Base-by-base conservation (phyloP, 2,888 invertebrate species). In the Chelonus formosanus region DNA sequence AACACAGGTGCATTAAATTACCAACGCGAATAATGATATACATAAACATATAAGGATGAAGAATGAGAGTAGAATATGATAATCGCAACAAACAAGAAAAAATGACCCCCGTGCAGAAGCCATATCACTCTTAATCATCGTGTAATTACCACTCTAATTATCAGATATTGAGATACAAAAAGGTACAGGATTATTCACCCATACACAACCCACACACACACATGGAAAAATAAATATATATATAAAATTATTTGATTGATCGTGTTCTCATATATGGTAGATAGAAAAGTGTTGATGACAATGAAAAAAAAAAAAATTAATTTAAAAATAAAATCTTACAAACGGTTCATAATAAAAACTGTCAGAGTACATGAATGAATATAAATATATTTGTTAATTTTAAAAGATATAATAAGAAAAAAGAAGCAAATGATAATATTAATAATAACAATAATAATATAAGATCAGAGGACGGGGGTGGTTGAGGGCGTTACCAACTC, bases 141-240 rank as follows among this genome's bases (percentile, higher is more conserved):
- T 78, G 76, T 83, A 83, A 83, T 83, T 83, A 82, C 80, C 79
- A 77, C 77, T 80, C 78, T 78, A 80, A 82, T 83, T 82, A 83
- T 82, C 81, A 80, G 82, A 82, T 82, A 78, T 75, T 71, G 76
- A 80, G 81, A 82, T 83, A 81, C 52, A 8, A 52, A 7, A 31
- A 8, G 74, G 73, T 60, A 67, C 69, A 68, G 73, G 70, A 63
- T 20, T 20, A 20, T 20, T 20, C 20, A 20, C 20, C 20, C 20
- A 20, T 20, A 20, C 20, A 40, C 31, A 63, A 58, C 55, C 50
- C 47, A 45, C 20, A 20, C 20, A 20, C 20, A 20, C 20, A 20
- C 20, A 20, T 20, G 2, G 20, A 20, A 20, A 20, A 20, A 20
- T 20, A 20, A 20, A 20, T 20, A 20, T 20, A 20, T 20, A 20